Percentiles rank a stretch among this genome's conserved stretches.
These are phyloP conservation scores for Eptesicus fuscus DNA, from an alignment of 2,113 vertebrate species.

Conservation along the genomic window DNA sequence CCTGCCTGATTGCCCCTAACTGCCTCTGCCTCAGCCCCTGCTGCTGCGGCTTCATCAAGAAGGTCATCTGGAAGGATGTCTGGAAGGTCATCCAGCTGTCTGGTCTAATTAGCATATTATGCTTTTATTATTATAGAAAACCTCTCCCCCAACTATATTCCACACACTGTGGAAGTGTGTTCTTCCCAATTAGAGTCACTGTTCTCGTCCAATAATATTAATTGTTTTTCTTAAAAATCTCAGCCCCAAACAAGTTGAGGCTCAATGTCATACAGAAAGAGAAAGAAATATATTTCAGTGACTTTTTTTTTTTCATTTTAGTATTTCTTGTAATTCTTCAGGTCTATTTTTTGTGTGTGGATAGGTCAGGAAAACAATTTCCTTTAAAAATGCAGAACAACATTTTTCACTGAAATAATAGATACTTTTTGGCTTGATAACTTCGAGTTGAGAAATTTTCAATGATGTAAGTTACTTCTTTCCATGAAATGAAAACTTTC, in stretches of 20 bases:
- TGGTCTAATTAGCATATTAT: too few relatives aligned
- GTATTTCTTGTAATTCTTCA: not conserved
- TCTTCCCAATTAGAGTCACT: not conserved
- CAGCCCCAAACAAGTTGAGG: not conserved
- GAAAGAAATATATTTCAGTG: not conserved
- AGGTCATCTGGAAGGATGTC: too few relatives aligned
- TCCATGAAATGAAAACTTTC: not conserved
- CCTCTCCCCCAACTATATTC: not conserved
- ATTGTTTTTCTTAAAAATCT: not conserved
- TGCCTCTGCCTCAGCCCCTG: too few relatives aligned
- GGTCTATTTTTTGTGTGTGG: not conserved
- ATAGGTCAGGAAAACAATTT: not conserved
- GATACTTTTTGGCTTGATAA: not conserved
- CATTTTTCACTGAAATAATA: not conserved
- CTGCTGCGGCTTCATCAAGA: too few relatives aligned
- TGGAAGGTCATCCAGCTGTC: too few relatives aligned
- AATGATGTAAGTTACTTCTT: not conserved
- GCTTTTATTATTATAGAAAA: too few relatives aligned
- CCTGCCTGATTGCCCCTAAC: too few relatives aligned
- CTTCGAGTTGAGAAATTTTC: not conserved
- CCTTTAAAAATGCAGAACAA: not conserved
- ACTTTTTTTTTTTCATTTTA: not conserved
- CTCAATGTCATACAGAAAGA: not conserved
- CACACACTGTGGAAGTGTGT: not conserved
- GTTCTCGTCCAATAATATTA: not conserved